These are phyloP conservation scores for Romanogobio albipinnatus DNA, from an alignment of 2,113 vertebrate genomes.

Conservation along the genomic window DNA sequence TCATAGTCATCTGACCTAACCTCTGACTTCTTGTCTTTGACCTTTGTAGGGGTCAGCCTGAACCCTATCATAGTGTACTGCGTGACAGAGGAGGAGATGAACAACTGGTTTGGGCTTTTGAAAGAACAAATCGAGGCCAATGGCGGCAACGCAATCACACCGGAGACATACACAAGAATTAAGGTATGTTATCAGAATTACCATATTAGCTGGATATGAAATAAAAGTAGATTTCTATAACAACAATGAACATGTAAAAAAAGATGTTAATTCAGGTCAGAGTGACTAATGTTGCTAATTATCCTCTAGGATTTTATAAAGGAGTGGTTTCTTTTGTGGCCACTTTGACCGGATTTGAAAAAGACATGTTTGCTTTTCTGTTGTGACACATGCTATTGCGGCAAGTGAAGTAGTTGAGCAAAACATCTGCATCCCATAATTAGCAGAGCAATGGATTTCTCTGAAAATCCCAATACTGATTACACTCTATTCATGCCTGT, in stretches of 20 bases:
- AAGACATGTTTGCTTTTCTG: constrained; percentile 39
- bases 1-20: constrained; percentile 55
- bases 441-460: constrained; percentile 6
- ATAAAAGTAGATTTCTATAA: neutral
- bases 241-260: constrained; percentile 2
- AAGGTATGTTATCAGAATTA: constrained; percentile 65
- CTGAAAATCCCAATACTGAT: neutral
- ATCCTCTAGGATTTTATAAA: constrained; percentile 41
- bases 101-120: constrained; percentile 88
- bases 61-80: constrained; percentile 90
- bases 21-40: constrained; percentile 48
- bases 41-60: constrained; percentile 83
- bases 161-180: constrained; percentile 67
- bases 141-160: constrained; percentile 69
- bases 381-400: constrained; percentile 43
- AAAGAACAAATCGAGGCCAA: constrained; percentile 87
- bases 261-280: constrained; percentile 41
- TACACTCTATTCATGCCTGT: neutral
- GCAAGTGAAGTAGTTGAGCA: constrained; percentile 20
- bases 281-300: constrained; percentile 39
- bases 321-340: constrained; percentile 50
- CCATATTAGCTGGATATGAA: neutral
- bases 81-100: constrained; percentile 81
- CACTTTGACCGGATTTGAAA: constrained; percentile 40
- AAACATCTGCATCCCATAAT: constrained; percentile 38